phyloP scores from a whole-genome alignment of 1,140 invertebrate genomes.

The Centruroides vittatus region DNA sequence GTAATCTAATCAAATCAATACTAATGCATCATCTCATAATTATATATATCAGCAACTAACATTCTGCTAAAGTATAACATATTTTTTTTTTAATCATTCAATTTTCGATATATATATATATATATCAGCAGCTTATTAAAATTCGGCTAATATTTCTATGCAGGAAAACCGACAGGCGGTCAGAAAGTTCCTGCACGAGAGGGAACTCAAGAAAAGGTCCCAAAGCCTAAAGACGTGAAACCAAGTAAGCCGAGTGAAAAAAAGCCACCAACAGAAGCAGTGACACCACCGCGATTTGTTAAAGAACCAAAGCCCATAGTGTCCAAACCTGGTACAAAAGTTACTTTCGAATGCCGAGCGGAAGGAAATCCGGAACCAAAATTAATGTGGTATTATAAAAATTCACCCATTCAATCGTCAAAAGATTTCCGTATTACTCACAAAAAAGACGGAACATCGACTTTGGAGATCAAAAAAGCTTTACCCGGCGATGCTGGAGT shows the following conservation, averaged over 20 bases:
- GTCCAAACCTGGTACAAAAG: slow-evolving; percentile 43
- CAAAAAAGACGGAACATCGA: slow-evolving; percentile 32
- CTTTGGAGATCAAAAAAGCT: slow-evolving; percentile 47
- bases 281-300: slow-evolving; percentile 48
- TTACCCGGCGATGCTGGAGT: slow-evolving; percentile 31
- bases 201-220: no score
- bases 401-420: slow-evolving; percentile 45
- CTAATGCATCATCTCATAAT: no score
- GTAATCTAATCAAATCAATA: no score
- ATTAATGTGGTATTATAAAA: slow-evolving; percentile 63
- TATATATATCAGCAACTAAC: no score
- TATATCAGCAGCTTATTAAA: no score
- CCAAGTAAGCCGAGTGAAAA: slow-evolving; percentile 18
- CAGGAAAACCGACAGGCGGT: no score
- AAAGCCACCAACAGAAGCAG: slow-evolving; percentile 15
- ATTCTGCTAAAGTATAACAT: no score
- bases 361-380: slow-evolving; percentile 49
- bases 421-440: slow-evolving; percentile 41
- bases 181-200: no score
- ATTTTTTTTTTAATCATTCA: no score
- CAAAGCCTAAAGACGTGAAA: slow-evolving; percentile 7
- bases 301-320: slow-evolving; percentile 48
- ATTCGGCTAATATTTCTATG: no score
- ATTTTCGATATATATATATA: no score
- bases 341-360: slow-evolving; percentile 48